A percentile compares a stretch with the other conserved stretches of the same genome.
Conservation (phyloP, 2,113 vertebrate species). For the Pedionomus torquatus region DNA sequence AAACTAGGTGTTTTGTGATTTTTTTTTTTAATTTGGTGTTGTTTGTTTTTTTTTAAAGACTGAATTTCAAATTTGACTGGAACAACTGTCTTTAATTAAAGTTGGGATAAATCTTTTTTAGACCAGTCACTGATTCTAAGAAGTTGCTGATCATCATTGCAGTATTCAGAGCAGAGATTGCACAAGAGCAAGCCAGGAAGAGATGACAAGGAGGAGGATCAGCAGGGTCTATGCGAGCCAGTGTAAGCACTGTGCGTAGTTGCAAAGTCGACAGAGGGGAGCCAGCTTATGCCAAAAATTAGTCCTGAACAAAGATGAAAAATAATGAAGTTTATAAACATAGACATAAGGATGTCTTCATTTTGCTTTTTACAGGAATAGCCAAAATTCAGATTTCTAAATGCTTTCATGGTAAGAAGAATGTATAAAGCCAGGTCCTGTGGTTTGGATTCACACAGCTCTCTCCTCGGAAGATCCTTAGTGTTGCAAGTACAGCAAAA, state of each 20-base stretch:
- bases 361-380: background rate
- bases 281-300: background rate
- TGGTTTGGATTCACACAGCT: background rate
- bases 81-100: background rate
- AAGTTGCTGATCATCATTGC: background rate
- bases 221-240: background rate
- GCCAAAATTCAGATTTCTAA: background rate
- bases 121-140: background rate
- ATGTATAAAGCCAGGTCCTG: background rate
- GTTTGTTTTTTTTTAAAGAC: background rate
- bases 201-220: background rate
- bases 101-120: background rate
- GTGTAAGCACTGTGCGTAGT: background rate
- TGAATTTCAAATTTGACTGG: background rate
- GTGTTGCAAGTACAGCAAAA: background rate
- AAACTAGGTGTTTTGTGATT: background rate
- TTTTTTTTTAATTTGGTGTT: background rate
- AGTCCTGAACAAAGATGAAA: background rate
- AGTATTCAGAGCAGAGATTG: background rate
- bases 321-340: background rate
- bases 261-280: constrained; percentile 14
- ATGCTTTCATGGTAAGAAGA: background rate
- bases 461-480: background rate
- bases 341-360: background rate
- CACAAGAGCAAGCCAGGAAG: background rate